Evolutionary conservation across 2,888 invertebrate species (phyloP).

Genomic region (Lasioglossum villosulum): DNA sequence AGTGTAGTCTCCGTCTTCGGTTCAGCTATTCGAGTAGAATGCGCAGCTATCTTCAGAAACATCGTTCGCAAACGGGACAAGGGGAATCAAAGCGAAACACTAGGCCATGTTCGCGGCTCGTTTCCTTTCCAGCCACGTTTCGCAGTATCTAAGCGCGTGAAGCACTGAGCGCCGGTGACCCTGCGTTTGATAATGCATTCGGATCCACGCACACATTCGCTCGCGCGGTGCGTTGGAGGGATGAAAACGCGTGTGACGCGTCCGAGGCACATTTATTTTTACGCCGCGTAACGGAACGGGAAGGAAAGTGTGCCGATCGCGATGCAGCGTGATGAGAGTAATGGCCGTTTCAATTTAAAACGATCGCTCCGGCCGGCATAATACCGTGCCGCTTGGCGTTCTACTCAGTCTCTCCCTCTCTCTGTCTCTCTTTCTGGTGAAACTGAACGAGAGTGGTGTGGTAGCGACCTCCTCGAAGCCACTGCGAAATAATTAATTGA

Average conservation of each 20-base stretch:
- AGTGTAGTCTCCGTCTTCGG: neutral
- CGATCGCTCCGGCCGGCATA: slow-evolving; percentile 13
- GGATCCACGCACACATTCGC: neutral
- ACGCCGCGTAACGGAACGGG: neutral
- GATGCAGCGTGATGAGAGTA: slow-evolving; percentile 49
- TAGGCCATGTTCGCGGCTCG: neutral
- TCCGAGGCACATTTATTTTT: slow-evolving; percentile 25
- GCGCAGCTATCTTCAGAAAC: neutral
- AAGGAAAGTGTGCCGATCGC: slow-evolving; percentile 30
- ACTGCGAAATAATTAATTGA: slow-evolving; percentile 71
- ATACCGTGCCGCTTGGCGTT: neutral
- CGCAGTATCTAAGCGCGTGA: slow-evolving; percentile 10
- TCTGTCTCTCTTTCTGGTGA: neutral
- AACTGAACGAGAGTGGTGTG: slow-evolving; percentile 7
- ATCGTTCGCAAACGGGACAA: neutral
- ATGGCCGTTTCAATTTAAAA: slow-evolving; percentile 54
- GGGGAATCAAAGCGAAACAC: neutral
- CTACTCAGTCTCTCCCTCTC: neutral
- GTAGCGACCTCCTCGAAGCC: slow-evolving; percentile 44
- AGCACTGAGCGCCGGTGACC: slow-evolving; percentile 10
- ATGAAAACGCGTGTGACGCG: neutral
- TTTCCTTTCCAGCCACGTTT: neutral
- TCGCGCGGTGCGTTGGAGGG: too few species aligned
- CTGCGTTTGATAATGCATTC: slow-evolving; percentile 1
- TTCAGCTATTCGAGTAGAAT: neutral